phyloP scores from a whole-genome alignment of 2,888 invertebrate genomes.

The Volucella inflata region DNA sequence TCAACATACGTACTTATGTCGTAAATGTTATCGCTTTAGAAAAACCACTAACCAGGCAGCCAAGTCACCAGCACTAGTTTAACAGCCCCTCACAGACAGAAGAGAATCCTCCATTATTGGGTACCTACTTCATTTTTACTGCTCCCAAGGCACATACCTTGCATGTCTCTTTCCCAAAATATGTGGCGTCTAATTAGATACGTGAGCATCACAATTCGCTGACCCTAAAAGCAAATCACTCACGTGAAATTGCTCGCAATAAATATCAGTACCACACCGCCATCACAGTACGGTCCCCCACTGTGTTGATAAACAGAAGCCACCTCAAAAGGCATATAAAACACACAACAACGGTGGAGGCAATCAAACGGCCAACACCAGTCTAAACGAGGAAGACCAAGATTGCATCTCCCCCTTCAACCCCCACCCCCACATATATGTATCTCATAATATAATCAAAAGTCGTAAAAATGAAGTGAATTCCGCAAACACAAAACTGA shows the following conservation, averaged over 20 bases:
- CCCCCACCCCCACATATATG: no score
- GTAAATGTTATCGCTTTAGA: no score
- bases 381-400: background rate
- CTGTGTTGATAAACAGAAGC: background rate
- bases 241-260: conserved; percentile 65
- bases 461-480: conserved; percentile 65
- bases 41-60: no score
- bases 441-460: conserved; percentile 62
- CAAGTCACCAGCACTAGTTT: no score
- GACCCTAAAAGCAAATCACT: conserved; percentile 69
- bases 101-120: no score
- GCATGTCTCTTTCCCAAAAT: background rate
- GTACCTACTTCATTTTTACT: no score
- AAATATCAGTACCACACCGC: conserved; percentile 55
- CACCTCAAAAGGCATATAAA: conserved; percentile 4
- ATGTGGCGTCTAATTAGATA: conserved; percentile 52
- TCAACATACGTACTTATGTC: no score
- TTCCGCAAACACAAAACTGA: conserved; percentile 66
- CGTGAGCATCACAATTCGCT: conserved; percentile 52
- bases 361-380: conserved; percentile 9
- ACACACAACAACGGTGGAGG: background rate
- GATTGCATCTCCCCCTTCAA: background rate
- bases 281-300: conserved; percentile 15
- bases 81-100: no score
- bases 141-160: no score